These are phyloP conservation scores for Rhombomys opimus DNA, from an alignment of 2,113 vertebrate species.

Conservation along the genomic window DNA sequence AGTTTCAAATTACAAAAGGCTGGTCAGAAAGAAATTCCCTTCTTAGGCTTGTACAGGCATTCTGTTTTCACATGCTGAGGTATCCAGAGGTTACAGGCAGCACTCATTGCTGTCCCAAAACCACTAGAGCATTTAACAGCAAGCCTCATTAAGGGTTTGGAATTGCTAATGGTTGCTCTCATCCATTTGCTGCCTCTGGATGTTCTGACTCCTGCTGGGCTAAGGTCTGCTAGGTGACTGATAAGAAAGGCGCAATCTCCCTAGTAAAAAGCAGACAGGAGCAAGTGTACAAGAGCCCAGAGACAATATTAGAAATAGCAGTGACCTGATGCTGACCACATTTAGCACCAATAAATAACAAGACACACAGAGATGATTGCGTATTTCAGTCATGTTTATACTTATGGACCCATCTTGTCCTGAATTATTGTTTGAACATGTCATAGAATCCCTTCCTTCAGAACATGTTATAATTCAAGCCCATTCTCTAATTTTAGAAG, in stretches of 20 bases:
- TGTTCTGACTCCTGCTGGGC: not conserved
- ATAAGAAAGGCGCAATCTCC: not conserved
- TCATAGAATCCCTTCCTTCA: not conserved
- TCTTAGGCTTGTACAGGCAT: not conserved
- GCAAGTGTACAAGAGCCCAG: not conserved
- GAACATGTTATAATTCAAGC: constrained; percentile 26
- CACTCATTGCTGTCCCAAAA: not conserved
- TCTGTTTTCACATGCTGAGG: not conserved
- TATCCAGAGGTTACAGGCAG: not conserved
- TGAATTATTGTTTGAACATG: not conserved
- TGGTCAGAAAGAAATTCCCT: not conserved
- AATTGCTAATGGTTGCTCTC: not conserved
- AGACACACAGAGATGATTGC: not conserved
- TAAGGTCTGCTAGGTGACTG: not conserved
- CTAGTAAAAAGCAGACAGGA: constrained; percentile 43
- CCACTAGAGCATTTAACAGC: not conserved
- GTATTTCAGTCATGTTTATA: not conserved
- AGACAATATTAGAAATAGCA: not conserved
- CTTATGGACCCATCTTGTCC: not conserved
- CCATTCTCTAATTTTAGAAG: not conserved
- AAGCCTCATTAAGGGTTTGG: not conserved
- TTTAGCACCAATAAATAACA: not conserved
- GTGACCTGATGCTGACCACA: not conserved
- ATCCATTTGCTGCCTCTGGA: not conserved
- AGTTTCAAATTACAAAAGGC: constrained; percentile 38